A percentile compares a stretch with the other conserved stretches of the same genome.
Evolutionary conservation across 2,888 invertebrate species (phyloP).

Genomic region (Coenonympha glycerion): DNA sequence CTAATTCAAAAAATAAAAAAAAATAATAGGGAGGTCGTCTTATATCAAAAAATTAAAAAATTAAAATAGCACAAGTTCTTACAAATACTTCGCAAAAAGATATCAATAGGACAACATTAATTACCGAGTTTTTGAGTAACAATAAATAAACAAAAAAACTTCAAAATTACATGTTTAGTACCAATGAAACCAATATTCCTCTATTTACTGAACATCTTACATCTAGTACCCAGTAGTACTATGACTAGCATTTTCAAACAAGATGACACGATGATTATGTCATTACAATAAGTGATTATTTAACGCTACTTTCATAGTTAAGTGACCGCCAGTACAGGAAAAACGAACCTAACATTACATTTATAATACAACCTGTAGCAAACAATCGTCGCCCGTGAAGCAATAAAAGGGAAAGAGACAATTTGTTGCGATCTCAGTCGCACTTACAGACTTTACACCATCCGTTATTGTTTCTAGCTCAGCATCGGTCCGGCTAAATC

Average conservation of each 20-base stretch:
- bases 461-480: too few species aligned
- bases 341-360: background rate
- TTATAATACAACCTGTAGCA: too few species aligned
- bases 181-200: constrained; percentile 20
- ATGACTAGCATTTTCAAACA: constrained; percentile 60
- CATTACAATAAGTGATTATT: constrained; percentile 16
- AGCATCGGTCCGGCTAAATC: too few species aligned
- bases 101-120: background rate
- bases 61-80: background rate
- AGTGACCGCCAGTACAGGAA: background rate
- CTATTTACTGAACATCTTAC: constrained; percentile 31
- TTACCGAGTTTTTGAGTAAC: background rate
- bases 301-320: constrained; percentile 15
- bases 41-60: background rate
- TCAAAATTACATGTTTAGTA: background rate
- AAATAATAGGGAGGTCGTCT: too few species aligned
- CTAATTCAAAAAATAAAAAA: too few species aligned
- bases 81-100: background rate
- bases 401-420: too few species aligned
- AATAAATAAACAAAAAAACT: background rate
- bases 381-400: too few species aligned
- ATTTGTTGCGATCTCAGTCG: too few species aligned
- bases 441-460: too few species aligned
- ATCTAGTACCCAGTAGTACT: constrained; percentile 59
- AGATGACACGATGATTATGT: constrained; percentile 32